Conservation (phyloP, 2,797 vertebrate species). For the Hirundo rustica region DNA sequence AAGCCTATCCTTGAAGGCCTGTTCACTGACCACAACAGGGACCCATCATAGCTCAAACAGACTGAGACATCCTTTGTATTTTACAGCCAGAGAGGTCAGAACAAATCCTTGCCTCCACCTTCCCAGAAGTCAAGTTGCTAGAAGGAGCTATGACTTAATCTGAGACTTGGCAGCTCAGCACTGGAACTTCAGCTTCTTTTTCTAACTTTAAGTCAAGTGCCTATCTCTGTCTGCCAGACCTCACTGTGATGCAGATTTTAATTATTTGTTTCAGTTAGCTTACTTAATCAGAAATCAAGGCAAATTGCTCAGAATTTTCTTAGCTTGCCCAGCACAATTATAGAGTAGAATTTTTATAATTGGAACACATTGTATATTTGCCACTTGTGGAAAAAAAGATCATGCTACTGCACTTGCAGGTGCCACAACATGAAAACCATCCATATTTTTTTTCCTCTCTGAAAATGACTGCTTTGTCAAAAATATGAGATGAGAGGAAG, state of each 20-base stretch:
- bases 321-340: neutral
- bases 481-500: neutral
- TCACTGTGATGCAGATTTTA: neutral
- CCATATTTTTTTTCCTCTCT: neutral
- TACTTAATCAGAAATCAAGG: neutral
- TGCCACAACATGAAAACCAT: accelerated
- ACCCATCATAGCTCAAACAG: neutral
- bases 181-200: neutral
- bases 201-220: neutral
- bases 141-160: neutral
- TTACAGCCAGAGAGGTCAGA: neutral
- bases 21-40: neutral
- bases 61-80: neutral
- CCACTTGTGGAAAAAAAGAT: neutral
- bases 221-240: neutral
- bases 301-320: neutral
- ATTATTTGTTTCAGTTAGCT: neutral
- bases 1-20: neutral
- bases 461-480: neutral
- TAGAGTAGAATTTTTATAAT: neutral
- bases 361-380: neutral
- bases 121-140: neutral
- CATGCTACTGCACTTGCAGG: neutral
- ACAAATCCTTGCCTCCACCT: neutral
- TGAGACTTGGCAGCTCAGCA: neutral